phyloP scores from a whole-genome alignment of 2,797 vertebrate species.

The Sphenopsis melanotis region DNA sequence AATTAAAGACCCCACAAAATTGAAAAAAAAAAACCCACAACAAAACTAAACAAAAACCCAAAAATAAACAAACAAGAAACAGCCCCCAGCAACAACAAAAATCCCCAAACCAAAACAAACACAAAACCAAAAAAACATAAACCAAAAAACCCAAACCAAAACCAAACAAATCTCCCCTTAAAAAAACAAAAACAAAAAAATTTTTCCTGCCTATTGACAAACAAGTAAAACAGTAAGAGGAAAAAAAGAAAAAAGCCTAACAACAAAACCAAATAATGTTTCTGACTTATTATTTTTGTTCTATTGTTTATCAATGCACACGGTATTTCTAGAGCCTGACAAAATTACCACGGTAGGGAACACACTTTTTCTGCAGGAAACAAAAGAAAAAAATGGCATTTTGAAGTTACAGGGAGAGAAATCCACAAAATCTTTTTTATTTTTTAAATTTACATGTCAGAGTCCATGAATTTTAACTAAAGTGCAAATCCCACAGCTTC shows the following conservation, averaged over 20 bases:
- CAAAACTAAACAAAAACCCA: neutral
- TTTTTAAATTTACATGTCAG: neutral
- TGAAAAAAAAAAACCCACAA: neutral
- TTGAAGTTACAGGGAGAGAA: neutral
- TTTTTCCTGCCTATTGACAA: neutral
- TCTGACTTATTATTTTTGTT: neutral
- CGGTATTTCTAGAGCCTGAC: neutral
- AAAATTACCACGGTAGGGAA: neutral
- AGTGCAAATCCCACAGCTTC: neutral
- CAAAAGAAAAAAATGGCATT: neutral
- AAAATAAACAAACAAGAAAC: neutral
- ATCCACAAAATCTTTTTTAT: neutral
- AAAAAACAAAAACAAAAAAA: too few species aligned
- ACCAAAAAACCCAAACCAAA: rapidly evolving
- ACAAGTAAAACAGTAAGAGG: neutral
- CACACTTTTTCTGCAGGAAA: neutral
- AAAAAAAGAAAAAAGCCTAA: rapidly evolving
- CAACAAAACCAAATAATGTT: neutral
- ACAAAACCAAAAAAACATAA: neutral
- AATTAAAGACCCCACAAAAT: rapidly evolving
- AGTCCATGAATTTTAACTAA: neutral
- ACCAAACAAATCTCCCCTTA: rapidly evolving
- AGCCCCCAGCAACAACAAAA: neutral
- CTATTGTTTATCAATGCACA: neutral
- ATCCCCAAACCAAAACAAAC: neutral